phyloP scores from a whole-genome alignment of 2,797 vertebrate species.

The Prunella strophiata region DNA sequence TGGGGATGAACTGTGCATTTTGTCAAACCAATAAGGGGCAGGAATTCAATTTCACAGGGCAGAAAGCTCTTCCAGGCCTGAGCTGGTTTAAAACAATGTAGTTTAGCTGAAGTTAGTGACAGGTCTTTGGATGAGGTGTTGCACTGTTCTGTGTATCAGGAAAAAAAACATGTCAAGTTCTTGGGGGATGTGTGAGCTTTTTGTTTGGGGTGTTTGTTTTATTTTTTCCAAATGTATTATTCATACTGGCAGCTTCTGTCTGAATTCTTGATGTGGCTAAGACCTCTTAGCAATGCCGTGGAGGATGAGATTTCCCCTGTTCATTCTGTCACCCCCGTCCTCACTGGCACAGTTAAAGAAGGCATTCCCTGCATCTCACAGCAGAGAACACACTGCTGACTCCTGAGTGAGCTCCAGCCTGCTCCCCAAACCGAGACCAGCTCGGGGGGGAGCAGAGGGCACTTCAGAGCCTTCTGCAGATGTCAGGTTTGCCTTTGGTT shows the following conservation, averaged over 20 bases:
- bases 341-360: no score
- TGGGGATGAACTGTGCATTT: not conserved
- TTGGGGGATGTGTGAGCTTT: not conserved
- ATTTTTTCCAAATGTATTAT: not conserved
- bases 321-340: not conserved
- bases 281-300: accelerated
- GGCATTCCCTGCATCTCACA: not conserved
- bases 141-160: not conserved
- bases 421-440: not conserved
- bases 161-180: not conserved
- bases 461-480: constrained; percentile 22
- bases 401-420: constrained; percentile 16
- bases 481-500: not conserved
- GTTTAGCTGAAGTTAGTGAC: not conserved
- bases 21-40: not conserved
- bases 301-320: not conserved
- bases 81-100: not conserved
- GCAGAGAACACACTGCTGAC: not conserved
- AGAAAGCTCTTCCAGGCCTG: not conserved
- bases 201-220: not conserved
- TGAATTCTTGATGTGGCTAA: not conserved
- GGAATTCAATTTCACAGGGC: not conserved
- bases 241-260: not conserved
- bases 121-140: not conserved
- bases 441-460: not conserved